These are phyloP conservation scores for Drosophila kikkawai DNA, from an alignment of 1,140 invertebrate species.

Conservation along the genomic window DNA sequence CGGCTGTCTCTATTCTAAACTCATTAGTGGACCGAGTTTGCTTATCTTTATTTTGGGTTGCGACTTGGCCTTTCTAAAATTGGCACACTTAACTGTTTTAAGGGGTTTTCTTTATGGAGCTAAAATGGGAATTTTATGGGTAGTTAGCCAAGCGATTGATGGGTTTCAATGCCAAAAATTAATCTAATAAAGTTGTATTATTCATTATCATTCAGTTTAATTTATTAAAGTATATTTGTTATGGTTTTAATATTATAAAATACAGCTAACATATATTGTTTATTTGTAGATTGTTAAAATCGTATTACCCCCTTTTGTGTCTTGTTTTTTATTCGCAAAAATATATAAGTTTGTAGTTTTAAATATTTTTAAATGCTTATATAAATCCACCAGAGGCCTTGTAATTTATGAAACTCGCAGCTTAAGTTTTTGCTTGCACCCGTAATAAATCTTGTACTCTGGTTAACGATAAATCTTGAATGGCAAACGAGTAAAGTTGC, in stretches of 20 bases:
- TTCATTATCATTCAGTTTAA: not conserved
- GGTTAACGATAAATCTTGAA: conserved; percentile 31
- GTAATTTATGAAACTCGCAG: conserved; percentile 26
- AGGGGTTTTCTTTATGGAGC: not conserved
- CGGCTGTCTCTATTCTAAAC: conserved; percentile 23
- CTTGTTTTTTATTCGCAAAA: not conserved
- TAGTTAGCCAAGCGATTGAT: conserved; percentile 16
- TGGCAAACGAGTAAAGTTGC: conserved; percentile 32
- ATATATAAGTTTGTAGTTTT: conserved; percentile 1
- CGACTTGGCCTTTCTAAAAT: conserved; percentile 46
- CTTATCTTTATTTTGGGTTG: conserved; percentile 30
- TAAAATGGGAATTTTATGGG: conserved; percentile 7
- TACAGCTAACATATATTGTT: not conserved
- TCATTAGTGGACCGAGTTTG: conserved; percentile 29
- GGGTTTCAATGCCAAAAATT: not conserved
- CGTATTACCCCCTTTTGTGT: too few species aligned
- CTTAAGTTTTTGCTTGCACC: conserved; percentile 26
- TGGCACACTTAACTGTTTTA: conserved; percentile 25
- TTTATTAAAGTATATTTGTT: not conserved
- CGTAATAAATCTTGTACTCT: conserved; percentile 35
- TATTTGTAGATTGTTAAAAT: not conserved
- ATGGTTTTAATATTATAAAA: not conserved
- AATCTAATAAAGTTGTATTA: not conserved
- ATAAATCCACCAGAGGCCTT: conserved; percentile 10
- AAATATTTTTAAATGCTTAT: conserved; percentile 12